Conservation (phyloP, 1,140 invertebrate genomes). For the Macrobrachium nipponense region DNA sequence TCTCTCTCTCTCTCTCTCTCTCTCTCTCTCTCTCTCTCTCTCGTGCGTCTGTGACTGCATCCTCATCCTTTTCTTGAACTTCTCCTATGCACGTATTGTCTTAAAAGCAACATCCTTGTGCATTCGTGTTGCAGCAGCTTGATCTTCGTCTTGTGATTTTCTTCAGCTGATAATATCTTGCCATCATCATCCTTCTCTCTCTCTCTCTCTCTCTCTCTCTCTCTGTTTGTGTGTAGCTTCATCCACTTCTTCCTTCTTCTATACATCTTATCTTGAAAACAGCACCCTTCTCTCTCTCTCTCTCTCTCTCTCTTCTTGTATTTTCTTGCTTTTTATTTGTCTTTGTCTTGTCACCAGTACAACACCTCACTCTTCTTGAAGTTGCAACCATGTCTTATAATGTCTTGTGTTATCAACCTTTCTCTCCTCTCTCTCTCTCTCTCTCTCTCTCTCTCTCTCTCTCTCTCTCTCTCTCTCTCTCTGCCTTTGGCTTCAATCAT, state of each 20-base stretch:
- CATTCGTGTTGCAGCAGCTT: neutral
- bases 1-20: neutral
- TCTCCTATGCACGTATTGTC: neutral
- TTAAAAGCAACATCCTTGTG: neutral
- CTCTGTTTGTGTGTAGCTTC: too few relatives aligned
- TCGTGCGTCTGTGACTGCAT: too few relatives aligned
- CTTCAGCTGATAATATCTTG: neutral
- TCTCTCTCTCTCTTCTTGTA: too few relatives aligned
- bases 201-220: constrained; percentile 1
- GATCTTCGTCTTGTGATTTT: neutral
- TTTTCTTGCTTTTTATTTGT: too few relatives aligned
- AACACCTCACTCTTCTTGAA: too few relatives aligned
- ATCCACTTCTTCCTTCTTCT: neutral
- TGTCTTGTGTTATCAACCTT: neutral
- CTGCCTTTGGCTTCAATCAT: too few relatives aligned
- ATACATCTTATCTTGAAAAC: neutral
- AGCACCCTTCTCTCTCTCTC: neutral
- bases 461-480: too few relatives aligned
- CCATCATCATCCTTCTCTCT: neutral
- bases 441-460: too few relatives aligned
- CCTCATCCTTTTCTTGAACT: neutral
- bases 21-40: too few relatives aligned
- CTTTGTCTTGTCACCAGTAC: too few relatives aligned
- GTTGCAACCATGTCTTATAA: too few relatives aligned
- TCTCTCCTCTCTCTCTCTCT: too few relatives aligned